Evolutionary conservation across 2,888 invertebrate genomes (phyloP).

Genomic region (Campoplex nolae): DNA sequence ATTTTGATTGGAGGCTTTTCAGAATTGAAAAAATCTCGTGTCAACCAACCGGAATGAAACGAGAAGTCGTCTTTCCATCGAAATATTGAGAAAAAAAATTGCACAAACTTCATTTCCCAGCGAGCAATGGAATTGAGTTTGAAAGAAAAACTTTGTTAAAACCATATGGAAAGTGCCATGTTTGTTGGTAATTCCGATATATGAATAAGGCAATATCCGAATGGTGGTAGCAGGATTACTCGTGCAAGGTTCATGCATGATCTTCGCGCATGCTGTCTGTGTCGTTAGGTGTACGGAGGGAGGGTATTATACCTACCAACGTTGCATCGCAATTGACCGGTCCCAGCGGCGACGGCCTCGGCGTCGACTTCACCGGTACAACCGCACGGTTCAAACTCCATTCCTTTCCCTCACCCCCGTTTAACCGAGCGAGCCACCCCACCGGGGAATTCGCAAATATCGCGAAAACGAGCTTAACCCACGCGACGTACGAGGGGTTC

Average conservation of each 20-base stretch:
- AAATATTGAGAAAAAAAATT: neutral
- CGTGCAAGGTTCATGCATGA: conserved; percentile 11
- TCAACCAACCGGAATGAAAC: neutral
- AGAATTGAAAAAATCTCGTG: neutral
- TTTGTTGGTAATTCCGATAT: neutral
- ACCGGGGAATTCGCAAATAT: conserved; percentile 80
- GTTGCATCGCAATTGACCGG: conserved; percentile 79
- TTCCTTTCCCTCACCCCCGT: conserved; percentile 43
- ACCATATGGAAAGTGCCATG: neutral
- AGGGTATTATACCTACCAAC: conserved; percentile 68
- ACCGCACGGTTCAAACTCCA: conserved; percentile 52
- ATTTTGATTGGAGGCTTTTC: neutral
- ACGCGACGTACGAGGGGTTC: conserved; percentile 66
- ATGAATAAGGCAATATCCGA: neutral
- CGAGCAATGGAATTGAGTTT: neutral
- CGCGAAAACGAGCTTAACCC: conserved; percentile 75
- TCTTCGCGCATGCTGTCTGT: conserved; percentile 25
- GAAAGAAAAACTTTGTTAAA: neutral
- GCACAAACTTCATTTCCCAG: no score
- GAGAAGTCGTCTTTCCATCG: neutral
- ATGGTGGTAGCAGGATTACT: neutral
- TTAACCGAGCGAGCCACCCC: conserved; percentile 54
- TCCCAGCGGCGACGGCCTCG: conserved; percentile 68
- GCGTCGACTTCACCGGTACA: conserved; percentile 59
- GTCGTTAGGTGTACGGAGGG: conserved; percentile 32